Evolutionary conservation across 2,113 vertebrate genomes (phyloP).

Genomic region (Odontesthes bonariensis): DNA sequence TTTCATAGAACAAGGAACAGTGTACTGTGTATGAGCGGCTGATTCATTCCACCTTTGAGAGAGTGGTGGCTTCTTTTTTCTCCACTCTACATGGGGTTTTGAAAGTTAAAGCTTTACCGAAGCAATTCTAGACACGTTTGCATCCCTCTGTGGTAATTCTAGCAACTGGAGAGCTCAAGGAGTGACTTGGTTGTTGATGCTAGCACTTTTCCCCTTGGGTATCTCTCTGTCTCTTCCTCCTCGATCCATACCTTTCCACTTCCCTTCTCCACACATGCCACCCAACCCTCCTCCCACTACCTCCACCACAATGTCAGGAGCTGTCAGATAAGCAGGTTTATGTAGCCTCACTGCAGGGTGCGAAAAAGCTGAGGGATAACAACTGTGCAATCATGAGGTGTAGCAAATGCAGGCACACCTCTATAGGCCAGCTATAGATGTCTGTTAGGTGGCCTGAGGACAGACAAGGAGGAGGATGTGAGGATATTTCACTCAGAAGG

Average conservation of each 20-base stretch:
- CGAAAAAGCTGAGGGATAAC: constrained; percentile 69
- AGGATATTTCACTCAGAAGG: constrained; percentile 66
- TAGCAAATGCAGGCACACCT: constrained; percentile 56
- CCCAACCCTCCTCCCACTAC: constrained; percentile 31
- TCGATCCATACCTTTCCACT: constrained; percentile 60
- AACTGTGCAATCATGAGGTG: constrained; percentile 75
- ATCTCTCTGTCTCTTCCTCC: constrained; percentile 70
- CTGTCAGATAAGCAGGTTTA: constrained; percentile 81
- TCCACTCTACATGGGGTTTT: constrained; percentile 66
- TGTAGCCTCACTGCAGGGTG: constrained; percentile 70
- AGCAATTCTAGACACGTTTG: constrained; percentile 76
- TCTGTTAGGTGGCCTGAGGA: constrained; percentile 40
- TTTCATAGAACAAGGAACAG: constrained; percentile 17
- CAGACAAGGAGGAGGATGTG: constrained; percentile 29
- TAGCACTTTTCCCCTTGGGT: constrained; percentile 73
- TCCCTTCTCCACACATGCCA: constrained; percentile 12
- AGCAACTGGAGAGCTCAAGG: constrained; percentile 72
- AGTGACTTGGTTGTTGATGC: constrained; percentile 84
- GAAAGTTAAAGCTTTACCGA: constrained; percentile 71
- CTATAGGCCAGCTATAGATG: constrained; percentile 50
- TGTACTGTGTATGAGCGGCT: constrained; percentile 23
- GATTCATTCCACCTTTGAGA: constrained; percentile 56
- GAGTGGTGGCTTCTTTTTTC: constrained; percentile 55
- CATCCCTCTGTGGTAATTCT: constrained; percentile 74
- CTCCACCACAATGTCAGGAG: constrained; percentile 76